phyloP scores from a whole-genome alignment of 2,888 invertebrate species.

The Smittia sp. region DNA sequence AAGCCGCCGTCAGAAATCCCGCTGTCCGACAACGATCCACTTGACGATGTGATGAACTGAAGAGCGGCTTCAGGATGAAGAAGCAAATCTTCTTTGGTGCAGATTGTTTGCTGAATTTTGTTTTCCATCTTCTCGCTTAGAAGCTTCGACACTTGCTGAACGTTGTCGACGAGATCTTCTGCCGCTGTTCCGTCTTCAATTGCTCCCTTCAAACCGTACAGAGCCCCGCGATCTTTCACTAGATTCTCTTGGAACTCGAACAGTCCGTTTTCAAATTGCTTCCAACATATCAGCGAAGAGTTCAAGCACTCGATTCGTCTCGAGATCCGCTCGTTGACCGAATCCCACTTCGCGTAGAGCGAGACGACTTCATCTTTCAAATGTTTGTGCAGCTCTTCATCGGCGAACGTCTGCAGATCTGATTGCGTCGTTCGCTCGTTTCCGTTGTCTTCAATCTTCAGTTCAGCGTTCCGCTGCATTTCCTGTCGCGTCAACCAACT shows the following conservation, averaged over 20 bases:
- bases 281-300: constrained; percentile 69
- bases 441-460: not conserved
- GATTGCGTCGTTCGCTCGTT: constrained; percentile 27
- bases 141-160: constrained; percentile 53
- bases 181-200: constrained; percentile 51
- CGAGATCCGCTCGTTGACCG: constrained; percentile 66
- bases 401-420: constrained; percentile 44
- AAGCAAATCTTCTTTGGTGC: constrained; percentile 36
- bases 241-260: constrained; percentile 74
- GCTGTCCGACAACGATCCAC: constrained; percentile 67
- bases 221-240: constrained; percentile 62
- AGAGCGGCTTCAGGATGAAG: constrained; percentile 37
- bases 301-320: constrained; percentile 70
- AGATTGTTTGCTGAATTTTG: constrained; percentile 44
- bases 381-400: constrained; percentile 53
- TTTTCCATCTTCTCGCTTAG: constrained; percentile 53
- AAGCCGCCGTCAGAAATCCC: constrained; percentile 70
- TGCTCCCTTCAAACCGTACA: constrained; percentile 52
- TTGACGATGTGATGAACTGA: constrained; percentile 49
- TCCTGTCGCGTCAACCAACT: constrained; percentile 55
- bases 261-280: constrained; percentile 72
- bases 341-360: constrained; percentile 69
- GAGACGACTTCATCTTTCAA: constrained; percentile 69
- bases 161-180: constrained; percentile 52
- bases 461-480: constrained; percentile 46